A percentile compares a stretch with the other conserved stretches of the same genome.
These are phyloP conservation scores for Chrysolophus pictus DNA, from an alignment of 2,797 vertebrate genomes.

Conservation along the genomic window DNA sequence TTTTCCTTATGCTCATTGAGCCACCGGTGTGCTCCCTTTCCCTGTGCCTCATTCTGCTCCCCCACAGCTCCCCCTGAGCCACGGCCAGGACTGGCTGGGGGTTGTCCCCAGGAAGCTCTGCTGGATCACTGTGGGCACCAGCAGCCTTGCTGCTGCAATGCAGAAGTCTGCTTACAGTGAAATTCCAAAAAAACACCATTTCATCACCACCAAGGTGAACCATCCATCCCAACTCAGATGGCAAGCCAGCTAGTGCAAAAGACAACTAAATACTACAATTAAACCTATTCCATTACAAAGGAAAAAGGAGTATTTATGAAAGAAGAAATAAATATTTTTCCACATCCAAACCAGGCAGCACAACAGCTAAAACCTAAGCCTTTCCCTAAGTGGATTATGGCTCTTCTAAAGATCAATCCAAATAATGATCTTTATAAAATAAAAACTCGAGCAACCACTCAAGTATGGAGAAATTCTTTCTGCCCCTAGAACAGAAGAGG, in stretches of 20 bases:
- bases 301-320: background rate
- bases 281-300: background rate
- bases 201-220: background rate
- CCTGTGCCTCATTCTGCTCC: background rate
- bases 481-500: background rate
- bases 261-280: background rate
- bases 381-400: background rate
- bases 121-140: background rate
- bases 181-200: background rate
- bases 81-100: too few relatives aligned
- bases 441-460: slow-evolving; percentile 1
- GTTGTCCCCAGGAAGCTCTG: too few relatives aligned
- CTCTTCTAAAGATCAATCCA: slow-evolving; percentile 2
- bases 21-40: background rate
- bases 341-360: background rate
- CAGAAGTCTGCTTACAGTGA: background rate
- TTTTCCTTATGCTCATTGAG: background rate
- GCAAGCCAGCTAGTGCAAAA: background rate
- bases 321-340: background rate
- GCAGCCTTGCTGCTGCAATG: background rate
- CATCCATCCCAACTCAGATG: background rate
- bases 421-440: slow-evolving; percentile 15
- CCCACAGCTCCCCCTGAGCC: too few relatives aligned
- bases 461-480: background rate
- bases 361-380: slow-evolving; percentile 16